Percentiles rank a stretch among this genome's conserved stretches.
Conservation (phyloP, 2,888 invertebrate species). For the Axea sp. region DNA sequence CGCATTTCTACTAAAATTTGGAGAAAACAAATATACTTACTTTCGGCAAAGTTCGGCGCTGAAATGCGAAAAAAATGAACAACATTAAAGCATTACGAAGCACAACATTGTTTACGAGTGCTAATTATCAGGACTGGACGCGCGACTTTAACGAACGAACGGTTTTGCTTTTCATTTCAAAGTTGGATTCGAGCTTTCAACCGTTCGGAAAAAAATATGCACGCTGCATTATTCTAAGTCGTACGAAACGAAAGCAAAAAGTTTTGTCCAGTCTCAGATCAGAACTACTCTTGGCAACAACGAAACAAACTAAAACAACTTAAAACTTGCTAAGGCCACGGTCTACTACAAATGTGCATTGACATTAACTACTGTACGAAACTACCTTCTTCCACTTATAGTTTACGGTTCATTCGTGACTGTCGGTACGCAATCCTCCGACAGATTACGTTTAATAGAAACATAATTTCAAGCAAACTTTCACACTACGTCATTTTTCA, state of each 20-base stretch:
- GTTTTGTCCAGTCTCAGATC: slow-evolving; percentile 38
- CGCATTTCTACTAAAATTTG: slow-evolving; percentile 54
- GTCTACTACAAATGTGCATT: slow-evolving; percentile 57
- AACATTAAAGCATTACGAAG: slow-evolving; percentile 64
- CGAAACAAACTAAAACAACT: slow-evolving; percentile 55
- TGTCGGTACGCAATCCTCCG: slow-evolving; percentile 29
- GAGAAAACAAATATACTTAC: slow-evolving; percentile 60
- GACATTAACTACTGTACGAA: slow-evolving; percentile 57
- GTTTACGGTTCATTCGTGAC: slow-evolving; percentile 57
- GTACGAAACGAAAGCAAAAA: slow-evolving; percentile 15
- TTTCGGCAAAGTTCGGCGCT: slow-evolving; percentile 63
- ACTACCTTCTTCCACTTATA: slow-evolving; percentile 63
- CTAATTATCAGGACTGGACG: slow-evolving; percentile 55
- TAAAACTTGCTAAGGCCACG: slow-evolving; percentile 58
- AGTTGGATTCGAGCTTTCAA: neutral
- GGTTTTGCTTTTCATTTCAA: slow-evolving; percentile 18
- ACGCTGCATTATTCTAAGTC: slow-evolving; percentile 9
- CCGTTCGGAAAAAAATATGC: slow-evolving; percentile 14
- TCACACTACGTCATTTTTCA: no score
- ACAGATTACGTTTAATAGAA: slow-evolving; percentile 34
- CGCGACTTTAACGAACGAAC: slow-evolving; percentile 2
- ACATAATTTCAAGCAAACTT: slow-evolving; percentile 20
- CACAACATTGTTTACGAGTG: slow-evolving; percentile 56
- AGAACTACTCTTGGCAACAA: slow-evolving; percentile 48
- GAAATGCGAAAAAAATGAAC: slow-evolving; percentile 63